phyloP scores from a whole-genome alignment of 1,140 invertebrate genomes.

The Neoseiulus cucumeris region DNA sequence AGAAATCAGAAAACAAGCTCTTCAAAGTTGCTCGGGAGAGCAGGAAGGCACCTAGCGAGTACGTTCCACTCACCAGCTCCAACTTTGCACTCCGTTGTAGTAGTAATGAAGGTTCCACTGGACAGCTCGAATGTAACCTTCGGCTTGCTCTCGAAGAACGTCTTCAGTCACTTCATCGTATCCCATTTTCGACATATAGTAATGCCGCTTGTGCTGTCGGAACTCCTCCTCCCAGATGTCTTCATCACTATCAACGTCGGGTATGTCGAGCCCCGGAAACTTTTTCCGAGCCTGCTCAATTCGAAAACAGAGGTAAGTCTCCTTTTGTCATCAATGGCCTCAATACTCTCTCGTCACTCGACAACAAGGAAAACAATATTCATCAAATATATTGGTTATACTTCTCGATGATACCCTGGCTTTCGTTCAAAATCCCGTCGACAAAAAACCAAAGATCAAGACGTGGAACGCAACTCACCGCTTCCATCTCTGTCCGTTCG shows the following conservation, averaged over 20 bases:
- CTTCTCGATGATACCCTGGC: no score
- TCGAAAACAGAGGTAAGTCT: no score
- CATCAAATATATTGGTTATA: no score
- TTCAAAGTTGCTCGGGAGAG: no score
- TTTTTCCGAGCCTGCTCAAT: neutral
- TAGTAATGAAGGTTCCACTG: conserved; percentile 96
- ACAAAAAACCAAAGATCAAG: no score
- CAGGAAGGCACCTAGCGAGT: no score
- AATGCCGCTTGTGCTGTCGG: conserved; percentile 60
- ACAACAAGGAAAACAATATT: no score
- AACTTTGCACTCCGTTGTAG: conserved; percentile 82
- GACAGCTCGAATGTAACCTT: conserved; percentile 69
- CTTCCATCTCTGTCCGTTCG: neutral
- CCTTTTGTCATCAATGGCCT: no score
- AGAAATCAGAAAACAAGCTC: no score
- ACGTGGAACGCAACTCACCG: no score
- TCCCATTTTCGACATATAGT: conserved; percentile 75
- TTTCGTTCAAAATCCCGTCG: no score
- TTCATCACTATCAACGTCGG: conserved; percentile 24
- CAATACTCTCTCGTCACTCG: no score
- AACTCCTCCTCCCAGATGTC: conserved; percentile 44
- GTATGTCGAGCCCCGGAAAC: conserved; percentile 1
- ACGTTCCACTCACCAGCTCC: conserved; percentile 61
- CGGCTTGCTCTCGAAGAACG: conserved; percentile 53
- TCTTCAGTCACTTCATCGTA: conserved; percentile 47